These are phyloP conservation scores for Strongylocentrotus purpuratus DNA, from an alignment of 35 echinoderm and acorn worm species.

Conservation along the genomic window DNA sequence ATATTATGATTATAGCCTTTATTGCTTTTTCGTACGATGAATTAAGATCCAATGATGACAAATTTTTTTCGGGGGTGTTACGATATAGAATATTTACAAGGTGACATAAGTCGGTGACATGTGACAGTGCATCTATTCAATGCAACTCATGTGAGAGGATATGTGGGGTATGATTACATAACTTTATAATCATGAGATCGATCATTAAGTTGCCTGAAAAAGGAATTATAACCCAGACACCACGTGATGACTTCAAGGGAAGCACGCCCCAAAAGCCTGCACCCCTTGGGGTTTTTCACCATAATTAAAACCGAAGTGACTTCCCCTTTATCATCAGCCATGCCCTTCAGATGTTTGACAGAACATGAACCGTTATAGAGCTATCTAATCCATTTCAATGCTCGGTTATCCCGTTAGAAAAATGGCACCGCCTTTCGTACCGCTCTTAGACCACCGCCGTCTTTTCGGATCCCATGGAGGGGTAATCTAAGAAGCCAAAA, in stretches of 20 bases:
- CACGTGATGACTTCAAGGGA: not conserved
- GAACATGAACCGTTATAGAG: not conserved
- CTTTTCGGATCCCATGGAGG: not conserved
- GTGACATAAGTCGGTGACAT: not conserved
- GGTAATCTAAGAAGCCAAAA: not conserved
- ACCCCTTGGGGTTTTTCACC: not conserved
- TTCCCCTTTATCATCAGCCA: not conserved
- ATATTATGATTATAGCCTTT: too few relatives aligned
- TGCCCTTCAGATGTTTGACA: not conserved
- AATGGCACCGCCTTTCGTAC: not conserved
- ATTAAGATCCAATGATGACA: too few relatives aligned
- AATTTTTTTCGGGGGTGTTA: too few relatives aligned
- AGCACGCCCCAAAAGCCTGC: not conserved
- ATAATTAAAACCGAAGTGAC: constrained; percentile 5
- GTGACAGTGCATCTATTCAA: not conserved
- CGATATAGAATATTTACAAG: too few relatives aligned
- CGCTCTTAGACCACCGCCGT: not conserved
- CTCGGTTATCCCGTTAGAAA: not conserved
- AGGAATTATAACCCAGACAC: not conserved
- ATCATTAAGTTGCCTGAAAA: not conserved
- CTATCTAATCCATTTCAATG: not conserved
- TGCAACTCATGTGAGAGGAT: not conserved
- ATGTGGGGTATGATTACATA: not conserved
- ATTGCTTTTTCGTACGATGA: too few relatives aligned
- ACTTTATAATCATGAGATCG: not conserved